Percentiles rank a stretch among this genome's conserved stretches.
phyloP scores from a whole-genome alignment of 2,113 vertebrate species.

The Archocentrus centrarchus region DNA sequence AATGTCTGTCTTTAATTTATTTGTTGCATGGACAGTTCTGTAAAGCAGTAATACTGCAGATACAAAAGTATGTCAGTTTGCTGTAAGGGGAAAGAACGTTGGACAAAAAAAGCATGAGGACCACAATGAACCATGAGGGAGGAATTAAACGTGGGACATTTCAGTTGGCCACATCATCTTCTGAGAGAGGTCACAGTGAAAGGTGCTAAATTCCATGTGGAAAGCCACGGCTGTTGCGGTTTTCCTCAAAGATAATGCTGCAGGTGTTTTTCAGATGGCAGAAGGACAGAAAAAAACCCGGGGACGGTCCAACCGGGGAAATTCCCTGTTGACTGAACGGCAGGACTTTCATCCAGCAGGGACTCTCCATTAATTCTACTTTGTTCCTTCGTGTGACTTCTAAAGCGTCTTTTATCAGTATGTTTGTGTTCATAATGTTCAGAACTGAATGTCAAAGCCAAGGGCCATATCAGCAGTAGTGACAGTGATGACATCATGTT shows the following conservation, averaged over 20 bases:
- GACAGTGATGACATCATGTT: constrained; percentile 47
- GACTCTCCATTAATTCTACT: constrained; percentile 42
- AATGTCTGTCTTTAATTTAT: constrained; percentile 76
- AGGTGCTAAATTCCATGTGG: constrained; percentile 50
- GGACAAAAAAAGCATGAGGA: constrained; percentile 25
- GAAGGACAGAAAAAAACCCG: constrained; percentile 28
- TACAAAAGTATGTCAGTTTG: background rate
- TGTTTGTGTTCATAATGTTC: constrained; percentile 41
- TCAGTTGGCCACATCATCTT: constrained; percentile 15
- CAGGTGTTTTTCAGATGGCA: constrained; percentile 52
- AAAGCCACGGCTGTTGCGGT: constrained; percentile 37
- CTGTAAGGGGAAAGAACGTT: background rate
- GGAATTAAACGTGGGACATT: constrained; percentile 27
- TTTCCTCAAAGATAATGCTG: constrained; percentile 55
- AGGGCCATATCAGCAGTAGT: constrained; percentile 36
- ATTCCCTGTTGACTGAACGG: constrained; percentile 40
- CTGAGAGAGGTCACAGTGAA: constrained; percentile 27
- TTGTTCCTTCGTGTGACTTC: constrained; percentile 28
- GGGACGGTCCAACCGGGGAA: constrained; percentile 50
- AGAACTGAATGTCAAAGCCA: constrained; percentile 30
- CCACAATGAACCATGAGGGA: constrained; percentile 34
- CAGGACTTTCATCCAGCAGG: constrained; percentile 18
- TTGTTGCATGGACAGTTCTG: constrained; percentile 70
- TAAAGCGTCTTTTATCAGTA: constrained; percentile 6
- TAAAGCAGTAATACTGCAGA: constrained; percentile 9